phyloP scores from a whole-genome alignment of 2,797 vertebrate species.

The Stomatorhinus walkeri region DNA sequence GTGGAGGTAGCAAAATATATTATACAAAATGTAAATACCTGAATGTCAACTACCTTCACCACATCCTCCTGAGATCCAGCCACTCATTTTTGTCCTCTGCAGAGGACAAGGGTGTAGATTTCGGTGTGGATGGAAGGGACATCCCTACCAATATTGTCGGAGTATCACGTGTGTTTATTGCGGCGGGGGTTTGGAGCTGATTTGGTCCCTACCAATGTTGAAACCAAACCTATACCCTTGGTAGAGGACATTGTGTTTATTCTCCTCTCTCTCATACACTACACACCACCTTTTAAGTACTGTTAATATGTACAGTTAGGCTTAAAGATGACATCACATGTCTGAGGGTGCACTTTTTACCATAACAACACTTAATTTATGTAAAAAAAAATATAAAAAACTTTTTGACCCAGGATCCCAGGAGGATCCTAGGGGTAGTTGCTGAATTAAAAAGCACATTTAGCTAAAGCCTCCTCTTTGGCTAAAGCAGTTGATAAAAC shows the following conservation, averaged over 20 bases:
- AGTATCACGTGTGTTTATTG: not conserved
- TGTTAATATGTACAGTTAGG: not conserved
- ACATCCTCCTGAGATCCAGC: not conserved
- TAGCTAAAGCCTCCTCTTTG: conserved; percentile 48
- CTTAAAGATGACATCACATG: not conserved
- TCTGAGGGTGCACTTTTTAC: not conserved
- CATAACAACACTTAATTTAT: not conserved
- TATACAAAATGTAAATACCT: not conserved
- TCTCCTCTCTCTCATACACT: not conserved
- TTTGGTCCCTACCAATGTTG: not conserved
- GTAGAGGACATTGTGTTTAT: not conserved
- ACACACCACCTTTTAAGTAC: not conserved
- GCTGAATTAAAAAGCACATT: conserved; percentile 66
- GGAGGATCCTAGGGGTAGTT: conserved; percentile 49
- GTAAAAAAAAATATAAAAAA: too few relatives aligned
- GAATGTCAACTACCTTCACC: not conserved
- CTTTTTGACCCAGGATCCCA: conserved; percentile 31
- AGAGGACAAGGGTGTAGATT: not conserved
- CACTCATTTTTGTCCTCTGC: not conserved
- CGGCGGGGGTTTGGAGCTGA: not conserved
- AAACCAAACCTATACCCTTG: not conserved
- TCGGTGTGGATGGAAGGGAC: not conserved
- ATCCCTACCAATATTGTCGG: not conserved
- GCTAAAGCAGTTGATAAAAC: conserved; percentile 51
- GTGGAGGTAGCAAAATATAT: not conserved